These are phyloP conservation scores for Hyles vespertilio DNA, from an alignment of 1,140 invertebrate genomes.

Conservation along the genomic window DNA sequence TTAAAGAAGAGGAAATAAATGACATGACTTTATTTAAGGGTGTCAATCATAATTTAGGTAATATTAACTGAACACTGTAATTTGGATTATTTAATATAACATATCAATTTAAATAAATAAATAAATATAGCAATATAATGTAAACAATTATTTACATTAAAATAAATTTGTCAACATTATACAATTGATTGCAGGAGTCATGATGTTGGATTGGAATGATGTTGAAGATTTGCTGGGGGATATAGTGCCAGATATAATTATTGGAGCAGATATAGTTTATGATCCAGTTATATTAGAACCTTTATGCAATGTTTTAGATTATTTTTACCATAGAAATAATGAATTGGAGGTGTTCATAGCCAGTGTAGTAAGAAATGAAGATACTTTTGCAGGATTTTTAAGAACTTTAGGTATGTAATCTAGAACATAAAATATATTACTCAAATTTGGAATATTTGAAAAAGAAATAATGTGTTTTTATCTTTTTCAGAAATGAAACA, in stretches of 20 bases:
- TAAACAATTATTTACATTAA: too few relatives aligned
- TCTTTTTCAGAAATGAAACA: conserved; percentile 21
- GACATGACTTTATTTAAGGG: conserved; percentile 15
- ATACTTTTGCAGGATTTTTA: conserved; percentile 48
- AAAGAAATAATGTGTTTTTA: neutral
- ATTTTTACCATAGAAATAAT: conserved; percentile 44
- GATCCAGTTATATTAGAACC: conserved; percentile 56
- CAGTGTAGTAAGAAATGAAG: conserved; percentile 56
- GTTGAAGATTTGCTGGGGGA: conserved; percentile 25
- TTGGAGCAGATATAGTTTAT: conserved; percentile 65
- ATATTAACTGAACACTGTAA: neutral
- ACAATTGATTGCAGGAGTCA: conserved; percentile 34
- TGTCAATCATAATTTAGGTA: conserved; percentile 34
- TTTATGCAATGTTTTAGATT: conserved; percentile 45
- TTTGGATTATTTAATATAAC: too few relatives aligned
- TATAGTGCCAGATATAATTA: conserved; percentile 49
- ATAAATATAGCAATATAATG: too few relatives aligned
- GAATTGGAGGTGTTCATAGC: conserved; percentile 51
- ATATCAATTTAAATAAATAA: too few relatives aligned
- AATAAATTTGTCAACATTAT: too few relatives aligned
- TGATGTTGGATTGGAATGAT: conserved; percentile 53
- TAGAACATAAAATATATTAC: neutral
- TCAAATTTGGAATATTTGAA: neutral
- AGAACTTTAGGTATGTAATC: conserved; percentile 35
- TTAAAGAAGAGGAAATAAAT: conserved; percentile 9